These are phyloP conservation scores for Sebastes matsubarae DNA, from an alignment of 2,797 vertebrate species.

Conservation along the genomic window DNA sequence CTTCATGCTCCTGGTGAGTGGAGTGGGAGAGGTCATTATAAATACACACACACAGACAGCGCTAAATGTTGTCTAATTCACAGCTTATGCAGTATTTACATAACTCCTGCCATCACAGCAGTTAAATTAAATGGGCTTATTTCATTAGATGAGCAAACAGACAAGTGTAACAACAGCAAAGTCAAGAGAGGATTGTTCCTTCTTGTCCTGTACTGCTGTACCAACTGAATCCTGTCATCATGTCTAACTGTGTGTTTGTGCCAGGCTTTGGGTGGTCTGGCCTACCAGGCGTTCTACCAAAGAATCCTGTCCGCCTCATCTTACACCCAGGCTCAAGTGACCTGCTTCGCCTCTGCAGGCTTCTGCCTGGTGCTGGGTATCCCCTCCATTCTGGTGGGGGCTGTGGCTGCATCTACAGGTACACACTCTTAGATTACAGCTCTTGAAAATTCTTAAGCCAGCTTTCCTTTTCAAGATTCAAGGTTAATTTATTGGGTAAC, in stretches of 20 bases:
- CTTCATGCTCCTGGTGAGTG: conserved; percentile 81
- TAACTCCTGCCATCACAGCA: not conserved
- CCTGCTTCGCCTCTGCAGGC: conserved; percentile 73
- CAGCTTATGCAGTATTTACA: not conserved
- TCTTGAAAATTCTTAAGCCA: not conserved
- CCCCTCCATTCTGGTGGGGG: conserved; percentile 76
- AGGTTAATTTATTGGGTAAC: not conserved
- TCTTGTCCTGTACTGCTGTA: not conserved
- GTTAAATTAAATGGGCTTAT: not conserved
- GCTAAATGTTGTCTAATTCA: not conserved
- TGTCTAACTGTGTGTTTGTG: conserved; percentile 45
- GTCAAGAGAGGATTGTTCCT: not conserved
- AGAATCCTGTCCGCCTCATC: conserved; percentile 77
- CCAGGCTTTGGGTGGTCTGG: conserved; percentile 76
- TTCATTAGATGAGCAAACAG: not conserved
- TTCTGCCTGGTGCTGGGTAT: conserved; percentile 80
- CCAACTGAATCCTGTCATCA: conserved; percentile 23
- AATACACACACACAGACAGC: not conserved
- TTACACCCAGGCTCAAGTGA: conserved; percentile 78
- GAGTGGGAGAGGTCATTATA: conserved; percentile 21
- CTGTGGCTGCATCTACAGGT: conserved; percentile 80
- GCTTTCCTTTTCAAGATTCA: no score
- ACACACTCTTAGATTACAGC: not conserved
- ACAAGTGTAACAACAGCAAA: conserved; percentile 2
- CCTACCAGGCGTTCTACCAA: conserved; percentile 81